These are phyloP conservation scores for Lamprotornis superbus DNA, from an alignment of 2,113 vertebrate species.

Conservation along the genomic window DNA sequence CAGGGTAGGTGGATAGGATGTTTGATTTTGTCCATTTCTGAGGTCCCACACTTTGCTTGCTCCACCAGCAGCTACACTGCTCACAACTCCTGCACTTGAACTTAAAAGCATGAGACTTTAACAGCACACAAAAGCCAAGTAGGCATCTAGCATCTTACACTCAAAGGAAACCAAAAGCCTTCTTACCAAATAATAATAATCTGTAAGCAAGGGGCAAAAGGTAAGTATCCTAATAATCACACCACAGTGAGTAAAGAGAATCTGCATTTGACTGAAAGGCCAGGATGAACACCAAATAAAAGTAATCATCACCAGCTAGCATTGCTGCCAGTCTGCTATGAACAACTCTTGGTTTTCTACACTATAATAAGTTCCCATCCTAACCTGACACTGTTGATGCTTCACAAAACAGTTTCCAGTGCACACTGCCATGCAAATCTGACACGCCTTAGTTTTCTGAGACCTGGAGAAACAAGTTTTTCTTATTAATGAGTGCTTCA, in stretches of 20 bases:
- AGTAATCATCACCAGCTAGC: neutral
- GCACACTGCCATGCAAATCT: neutral
- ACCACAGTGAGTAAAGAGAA: neutral
- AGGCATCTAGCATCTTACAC: neutral
- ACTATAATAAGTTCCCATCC: neutral
- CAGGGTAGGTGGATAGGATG: neutral
- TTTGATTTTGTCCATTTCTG: neutral
- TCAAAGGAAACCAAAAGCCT: neutral
- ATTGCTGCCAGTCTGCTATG: fast-evolving
- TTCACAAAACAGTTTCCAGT: neutral
- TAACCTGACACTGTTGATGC: neutral
- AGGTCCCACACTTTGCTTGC: neutral
- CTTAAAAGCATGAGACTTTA: neutral
- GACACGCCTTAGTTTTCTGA: neutral
- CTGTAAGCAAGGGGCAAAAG: neutral
- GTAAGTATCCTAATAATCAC: neutral
- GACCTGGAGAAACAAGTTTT: neutral
- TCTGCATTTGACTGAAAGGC: neutral
- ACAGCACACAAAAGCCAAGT: neutral
- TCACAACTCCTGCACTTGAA: neutral
- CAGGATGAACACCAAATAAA: neutral
- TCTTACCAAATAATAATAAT: neutral
- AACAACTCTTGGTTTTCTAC: neutral
- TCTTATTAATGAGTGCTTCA: neutral
- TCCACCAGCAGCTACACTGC: neutral